Evolutionary conservation across 2,797 vertebrate species (phyloP), one percentile per base, ranked within the genome.

Genomic region (Ptychobarbus kaznakovi): DNA sequence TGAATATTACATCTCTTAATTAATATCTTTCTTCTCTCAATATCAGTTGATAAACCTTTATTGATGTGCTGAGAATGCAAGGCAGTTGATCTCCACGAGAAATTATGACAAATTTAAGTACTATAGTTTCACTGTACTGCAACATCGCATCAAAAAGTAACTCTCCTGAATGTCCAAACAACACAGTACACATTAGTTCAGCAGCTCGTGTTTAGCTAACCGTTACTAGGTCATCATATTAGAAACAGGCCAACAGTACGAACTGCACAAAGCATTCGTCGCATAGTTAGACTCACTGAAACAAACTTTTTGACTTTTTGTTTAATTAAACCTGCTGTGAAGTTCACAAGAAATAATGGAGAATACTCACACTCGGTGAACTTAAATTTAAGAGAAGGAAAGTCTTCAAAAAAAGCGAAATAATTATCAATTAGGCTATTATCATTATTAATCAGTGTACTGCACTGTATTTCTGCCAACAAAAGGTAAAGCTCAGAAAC

Each of bases 191-290:
- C 10, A 13, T 22, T 32, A 20, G 38, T 32, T 11, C 63, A 68
- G 20, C 16, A 61, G 42, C 42, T 49, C 46, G 40, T 75, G 20
- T 40, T 51, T 68, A 53, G 25, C 7, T 66, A 38, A 53, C 38
- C 63, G 40, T 53, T 73, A 73, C 44, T 76, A 66, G 72, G 61
- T 25, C 28, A 66, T 53, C 72, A 7, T 0, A 6, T 49, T 22
- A 22, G n/a, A 72, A 73, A 28, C 56, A 72, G 40, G 51, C 38
- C n/a, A 35, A 28, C 65, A n/a, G 63, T 35, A 65, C 63, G 18
- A 83, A 63, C 20, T 76, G 22, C 32, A 76, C 5, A 42, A 53
- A 76, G 46, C 61, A 65, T 76, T 53, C 42, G 32, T 49, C 15
- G 51, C 32, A 51, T 18, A 66, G 68, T 76, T 20, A 51, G 15